phyloP scores from a whole-genome alignment of 35 echinoderm and acorn worm genomes.

The Anneissia japonica region DNA sequence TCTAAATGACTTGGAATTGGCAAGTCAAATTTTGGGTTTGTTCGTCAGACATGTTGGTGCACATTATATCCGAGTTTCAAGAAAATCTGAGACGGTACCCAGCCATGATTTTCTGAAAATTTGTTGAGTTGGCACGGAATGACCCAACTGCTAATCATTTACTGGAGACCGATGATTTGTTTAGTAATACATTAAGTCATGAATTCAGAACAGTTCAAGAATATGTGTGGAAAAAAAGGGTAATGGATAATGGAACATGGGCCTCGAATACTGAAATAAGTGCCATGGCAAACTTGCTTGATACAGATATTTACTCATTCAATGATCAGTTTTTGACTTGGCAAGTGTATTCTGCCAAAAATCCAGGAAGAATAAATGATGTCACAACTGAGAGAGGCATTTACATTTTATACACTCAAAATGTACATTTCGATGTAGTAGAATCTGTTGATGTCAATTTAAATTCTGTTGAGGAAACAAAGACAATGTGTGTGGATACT shows the following conservation, averaged over 20 bases:
- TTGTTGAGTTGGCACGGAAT: no score
- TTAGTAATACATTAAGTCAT: background rate
- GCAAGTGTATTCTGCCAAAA: background rate
- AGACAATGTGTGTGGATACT: background rate
- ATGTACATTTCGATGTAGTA: background rate
- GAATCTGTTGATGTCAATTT: background rate
- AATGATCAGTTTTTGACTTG: background rate
- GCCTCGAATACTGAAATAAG: constrained; percentile 4
- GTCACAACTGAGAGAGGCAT: background rate
- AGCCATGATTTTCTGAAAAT: background rate
- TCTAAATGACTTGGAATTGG: no score
- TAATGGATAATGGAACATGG: constrained; percentile 26
- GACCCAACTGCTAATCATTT: constrained; percentile 18
- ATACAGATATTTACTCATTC: constrained; percentile 23
- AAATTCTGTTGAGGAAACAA: background rate
- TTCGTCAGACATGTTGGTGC: no score
- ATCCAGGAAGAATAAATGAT: background rate
- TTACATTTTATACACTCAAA: background rate
- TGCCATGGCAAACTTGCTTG: constrained; percentile 30
- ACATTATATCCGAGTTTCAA: no score
- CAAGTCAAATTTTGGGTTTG: no score
- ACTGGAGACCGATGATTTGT: background rate
- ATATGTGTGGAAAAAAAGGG: background rate
- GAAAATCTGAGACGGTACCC: constrained; percentile 24
- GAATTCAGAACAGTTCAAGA: background rate